Conservation (phyloP, 1,140 invertebrate genomes). For the Lepidurus packardi region DNA sequence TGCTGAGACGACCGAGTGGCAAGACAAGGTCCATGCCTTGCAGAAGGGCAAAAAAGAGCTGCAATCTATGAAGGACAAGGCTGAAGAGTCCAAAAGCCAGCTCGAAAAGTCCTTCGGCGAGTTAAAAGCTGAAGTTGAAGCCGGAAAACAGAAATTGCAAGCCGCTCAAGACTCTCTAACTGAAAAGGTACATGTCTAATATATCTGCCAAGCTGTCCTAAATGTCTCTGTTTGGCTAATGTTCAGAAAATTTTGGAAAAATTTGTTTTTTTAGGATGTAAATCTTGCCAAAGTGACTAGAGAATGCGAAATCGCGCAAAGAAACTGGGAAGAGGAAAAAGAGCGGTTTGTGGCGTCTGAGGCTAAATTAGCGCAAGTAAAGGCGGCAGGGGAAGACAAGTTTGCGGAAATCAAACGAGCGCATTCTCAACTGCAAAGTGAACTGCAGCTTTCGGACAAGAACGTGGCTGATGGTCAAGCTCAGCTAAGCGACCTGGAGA, state of each 20-base stretch:
- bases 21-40: constrained; percentile 33
- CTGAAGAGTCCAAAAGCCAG: constrained; percentile 9
- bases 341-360: no score
- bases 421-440: no score
- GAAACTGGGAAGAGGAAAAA: no score
- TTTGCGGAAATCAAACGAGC: background rate
- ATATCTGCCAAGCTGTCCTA: background rate
- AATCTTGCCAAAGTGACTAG: no score
- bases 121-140: background rate
- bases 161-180: background rate
- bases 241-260: no score
- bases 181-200: background rate
- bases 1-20: background rate
- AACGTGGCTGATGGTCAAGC: background rate
- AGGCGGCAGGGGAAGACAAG: background rate
- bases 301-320: no score
- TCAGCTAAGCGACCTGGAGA: background rate
- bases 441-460: no score
- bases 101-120: background rate
- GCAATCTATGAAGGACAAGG: background rate
- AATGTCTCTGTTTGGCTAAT: background rate
- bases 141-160: background rate
- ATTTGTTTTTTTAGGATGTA: no score
- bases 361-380: no score
- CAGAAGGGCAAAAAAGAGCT: constrained; percentile 28